Evolutionary conservation across 92 coral and sea anemone genomes (phyloP).

Genomic region (Parazoanthus darwini): DNA sequence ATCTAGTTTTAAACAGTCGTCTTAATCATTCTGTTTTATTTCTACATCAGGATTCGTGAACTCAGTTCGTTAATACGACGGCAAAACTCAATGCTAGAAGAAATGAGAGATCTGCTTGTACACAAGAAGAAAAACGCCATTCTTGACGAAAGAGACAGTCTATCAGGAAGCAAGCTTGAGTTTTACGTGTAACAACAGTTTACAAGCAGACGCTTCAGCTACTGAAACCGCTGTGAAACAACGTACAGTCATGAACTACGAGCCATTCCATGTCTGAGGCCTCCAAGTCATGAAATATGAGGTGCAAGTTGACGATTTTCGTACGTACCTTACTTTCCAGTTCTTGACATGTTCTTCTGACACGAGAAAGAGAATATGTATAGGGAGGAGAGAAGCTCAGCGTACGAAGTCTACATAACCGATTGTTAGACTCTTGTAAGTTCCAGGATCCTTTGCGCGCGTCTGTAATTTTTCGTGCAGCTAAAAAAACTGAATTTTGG

Average conservation of each 20-base stretch:
- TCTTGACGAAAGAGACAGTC: conserved; percentile 25
- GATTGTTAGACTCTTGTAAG: too few species aligned
- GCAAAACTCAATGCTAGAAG: conserved; percentile 27
- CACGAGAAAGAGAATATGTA: too few species aligned
- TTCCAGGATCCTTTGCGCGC: too few species aligned
- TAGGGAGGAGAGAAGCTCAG: too few species aligned
- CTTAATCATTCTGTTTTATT: not conserved
- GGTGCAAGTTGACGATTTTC: too few species aligned
- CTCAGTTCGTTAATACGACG: conserved; percentile 33
- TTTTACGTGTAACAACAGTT: not conserved
- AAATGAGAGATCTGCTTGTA: conserved; percentile 27
- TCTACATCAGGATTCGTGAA: conserved; percentile 31
- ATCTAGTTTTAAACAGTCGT: not conserved
- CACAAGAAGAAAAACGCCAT: conserved; percentile 5
- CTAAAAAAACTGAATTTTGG: too few species aligned
- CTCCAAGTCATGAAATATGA: too few species aligned
- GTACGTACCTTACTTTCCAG: too few species aligned
- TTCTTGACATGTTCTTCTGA: too few species aligned
- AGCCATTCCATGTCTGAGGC: not conserved
- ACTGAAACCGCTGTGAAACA: not conserved
- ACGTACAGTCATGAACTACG: not conserved
- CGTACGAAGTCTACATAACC: too few species aligned
- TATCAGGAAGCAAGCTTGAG: conserved; percentile 28
- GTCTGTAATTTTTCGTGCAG: too few species aligned
- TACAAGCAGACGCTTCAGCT: not conserved